Percentiles rank a stretch among this genome's conserved stretches.
Evolutionary conservation across 2,113 vertebrate genomes (phyloP).

Genomic region (Odontesthes bonariensis): DNA sequence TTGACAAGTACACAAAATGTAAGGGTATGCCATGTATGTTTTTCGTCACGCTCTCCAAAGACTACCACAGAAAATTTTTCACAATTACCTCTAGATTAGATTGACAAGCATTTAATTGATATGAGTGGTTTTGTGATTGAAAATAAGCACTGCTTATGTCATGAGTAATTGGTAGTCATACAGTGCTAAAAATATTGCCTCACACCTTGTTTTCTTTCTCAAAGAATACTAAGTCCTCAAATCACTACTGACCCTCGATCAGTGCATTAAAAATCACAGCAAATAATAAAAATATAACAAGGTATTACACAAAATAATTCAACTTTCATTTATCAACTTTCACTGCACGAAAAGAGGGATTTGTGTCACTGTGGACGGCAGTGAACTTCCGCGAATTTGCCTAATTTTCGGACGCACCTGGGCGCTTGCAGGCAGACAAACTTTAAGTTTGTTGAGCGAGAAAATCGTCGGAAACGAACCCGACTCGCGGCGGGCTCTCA

Average conservation of each 20-base stretch:
- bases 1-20: constrained; percentile 67
- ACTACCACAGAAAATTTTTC: constrained; percentile 40
- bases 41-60: constrained; percentile 58
- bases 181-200: constrained; percentile 6
- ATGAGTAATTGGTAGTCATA: constrained; percentile 26
- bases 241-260: constrained; percentile 10
- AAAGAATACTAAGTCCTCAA: constrained; percentile 18
- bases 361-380: too few relatives aligned
- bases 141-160: constrained; percentile 14
- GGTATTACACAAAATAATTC: neutral
- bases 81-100: constrained; percentile 42
- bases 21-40: constrained; percentile 66
- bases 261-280: constrained; percentile 19
- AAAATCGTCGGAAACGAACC: too few relatives aligned
- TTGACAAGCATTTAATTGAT: constrained; percentile 55
- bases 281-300: constrained; percentile 26
- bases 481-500: too few relatives aligned
- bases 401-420: too few relatives aligned
- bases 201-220: constrained; percentile 32
- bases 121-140: constrained; percentile 30
- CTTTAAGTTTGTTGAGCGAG: too few relatives aligned
- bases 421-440: too few relatives aligned
- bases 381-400: too few relatives aligned
- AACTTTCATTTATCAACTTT: too few relatives aligned
- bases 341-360: too few relatives aligned